Evolutionary conservation across 1,140 invertebrate species (phyloP).

Genomic region (Drosophila willistoni): DNA sequence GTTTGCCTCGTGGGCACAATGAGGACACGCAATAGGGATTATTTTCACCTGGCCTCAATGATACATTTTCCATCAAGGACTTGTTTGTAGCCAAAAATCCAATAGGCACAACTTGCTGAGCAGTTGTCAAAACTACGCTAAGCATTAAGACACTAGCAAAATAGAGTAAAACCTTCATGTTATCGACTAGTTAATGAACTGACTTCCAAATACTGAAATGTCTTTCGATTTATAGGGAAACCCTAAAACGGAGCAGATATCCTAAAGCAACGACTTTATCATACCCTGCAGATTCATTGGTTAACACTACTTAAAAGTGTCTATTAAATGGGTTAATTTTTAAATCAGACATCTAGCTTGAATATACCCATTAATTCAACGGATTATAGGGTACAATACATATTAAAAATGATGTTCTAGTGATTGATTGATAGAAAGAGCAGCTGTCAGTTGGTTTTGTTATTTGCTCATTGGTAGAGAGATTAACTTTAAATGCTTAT

Average conservation of each 20-base stretch:
- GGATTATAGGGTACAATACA: no score
- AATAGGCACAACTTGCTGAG: not conserved
- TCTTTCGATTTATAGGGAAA: constrained; percentile 4
- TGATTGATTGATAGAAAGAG: constrained; percentile 12
- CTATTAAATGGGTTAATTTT: no score
- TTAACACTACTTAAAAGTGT: no score
- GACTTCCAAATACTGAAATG: not conserved
- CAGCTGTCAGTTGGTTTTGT: constrained; percentile 44
- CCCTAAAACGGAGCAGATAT: no score
- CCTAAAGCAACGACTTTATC: no score
- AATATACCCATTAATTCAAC: no score
- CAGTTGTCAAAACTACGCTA: not conserved
- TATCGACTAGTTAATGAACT: not conserved
- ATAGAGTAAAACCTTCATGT: not conserved
- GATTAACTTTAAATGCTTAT: not conserved
- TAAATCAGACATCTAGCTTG: no score
- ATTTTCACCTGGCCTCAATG: constrained; percentile 16
- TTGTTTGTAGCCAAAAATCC: not conserved
- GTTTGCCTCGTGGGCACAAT: constrained; percentile 42
- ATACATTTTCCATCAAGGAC: no score
- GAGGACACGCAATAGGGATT: constrained; percentile 47
- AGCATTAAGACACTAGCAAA: not conserved
- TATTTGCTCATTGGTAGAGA: not conserved
- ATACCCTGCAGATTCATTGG: no score
- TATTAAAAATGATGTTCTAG: no score